Percentiles rank a stretch among this genome's conserved stretches.
Evolutionary conservation across 2,113 vertebrate species (phyloP).

Genomic region (Scophthalmus maximus): DNA sequence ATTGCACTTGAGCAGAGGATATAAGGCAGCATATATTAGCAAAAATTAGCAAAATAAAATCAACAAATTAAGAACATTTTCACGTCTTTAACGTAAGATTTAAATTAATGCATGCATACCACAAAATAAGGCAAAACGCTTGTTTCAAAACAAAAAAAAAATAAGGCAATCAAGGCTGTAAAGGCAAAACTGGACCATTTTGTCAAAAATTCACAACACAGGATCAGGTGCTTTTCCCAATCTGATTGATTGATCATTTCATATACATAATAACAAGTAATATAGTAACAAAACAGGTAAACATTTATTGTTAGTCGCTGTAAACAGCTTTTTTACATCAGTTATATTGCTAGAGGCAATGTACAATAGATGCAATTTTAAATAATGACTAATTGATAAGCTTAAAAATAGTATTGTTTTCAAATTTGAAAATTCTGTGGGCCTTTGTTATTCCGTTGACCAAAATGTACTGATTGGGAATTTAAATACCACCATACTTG

Average conservation of each 20-base stretch:
- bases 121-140: background rate
- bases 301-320: background rate
- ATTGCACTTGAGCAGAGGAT: background rate
- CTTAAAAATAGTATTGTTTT: background rate
- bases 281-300: too few species aligned
- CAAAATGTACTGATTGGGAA: background rate
- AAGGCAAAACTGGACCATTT: background rate
- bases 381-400: background rate
- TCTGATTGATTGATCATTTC: background rate
- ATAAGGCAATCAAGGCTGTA: background rate
- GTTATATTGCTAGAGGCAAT: background rate
- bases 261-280: background rate
- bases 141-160: background rate
- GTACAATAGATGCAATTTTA: background rate
- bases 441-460: background rate
- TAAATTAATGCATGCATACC: too few species aligned
- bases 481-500: conserved; percentile 20
- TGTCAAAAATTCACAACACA: background rate
- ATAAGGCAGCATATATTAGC: background rate
- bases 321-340: background rate
- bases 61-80: too few species aligned
- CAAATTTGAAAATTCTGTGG: background rate
- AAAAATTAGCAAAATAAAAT: background rate
- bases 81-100: too few species aligned
- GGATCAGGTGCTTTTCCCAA: too few species aligned